Conservation (phyloP, 2,888 invertebrate species). For the Fragum whitleyi region DNA sequence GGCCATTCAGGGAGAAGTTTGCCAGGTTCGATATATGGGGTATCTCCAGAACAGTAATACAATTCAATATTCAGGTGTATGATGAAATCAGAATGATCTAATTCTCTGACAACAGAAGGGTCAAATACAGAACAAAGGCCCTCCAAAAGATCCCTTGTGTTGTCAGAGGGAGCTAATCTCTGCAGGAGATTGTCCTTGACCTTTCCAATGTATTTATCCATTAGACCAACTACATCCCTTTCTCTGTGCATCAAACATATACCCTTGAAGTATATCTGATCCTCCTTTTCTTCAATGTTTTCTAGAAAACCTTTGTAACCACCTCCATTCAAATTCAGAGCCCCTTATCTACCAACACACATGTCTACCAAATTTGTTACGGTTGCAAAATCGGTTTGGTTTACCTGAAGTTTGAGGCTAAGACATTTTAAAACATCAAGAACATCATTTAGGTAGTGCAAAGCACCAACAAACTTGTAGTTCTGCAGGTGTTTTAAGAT, state of each 20-base stretch:
- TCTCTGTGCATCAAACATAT: not conserved
- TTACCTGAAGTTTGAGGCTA: not conserved
- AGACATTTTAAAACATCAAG: conserved; percentile 1
- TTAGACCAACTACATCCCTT: not conserved
- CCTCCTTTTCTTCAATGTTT: not conserved
- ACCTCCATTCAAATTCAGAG: not conserved
- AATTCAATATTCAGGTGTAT: not conserved
- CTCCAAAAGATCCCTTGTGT: conserved; percentile 2
- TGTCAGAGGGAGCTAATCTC: not conserved
- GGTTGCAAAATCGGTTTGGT: not conserved
- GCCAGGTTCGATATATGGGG: not conserved
- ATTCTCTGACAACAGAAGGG: conserved; percentile 5
- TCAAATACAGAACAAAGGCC: not conserved
- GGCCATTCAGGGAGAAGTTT: not conserved
- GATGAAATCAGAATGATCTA: not conserved
- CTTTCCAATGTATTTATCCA: not conserved
- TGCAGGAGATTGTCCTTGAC: not conserved
- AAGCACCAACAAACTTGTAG: conserved; percentile 7
- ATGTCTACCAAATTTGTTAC: not conserved
- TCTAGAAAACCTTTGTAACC: not conserved
- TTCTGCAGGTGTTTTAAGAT: conserved; percentile 12
- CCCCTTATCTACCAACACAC: not conserved
- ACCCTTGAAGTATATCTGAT: not conserved
- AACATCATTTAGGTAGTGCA: conserved; percentile 15
- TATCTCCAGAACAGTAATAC: not conserved